Conservation (phyloP, 1,140 invertebrate species). For the Amyelois transitella region DNA sequence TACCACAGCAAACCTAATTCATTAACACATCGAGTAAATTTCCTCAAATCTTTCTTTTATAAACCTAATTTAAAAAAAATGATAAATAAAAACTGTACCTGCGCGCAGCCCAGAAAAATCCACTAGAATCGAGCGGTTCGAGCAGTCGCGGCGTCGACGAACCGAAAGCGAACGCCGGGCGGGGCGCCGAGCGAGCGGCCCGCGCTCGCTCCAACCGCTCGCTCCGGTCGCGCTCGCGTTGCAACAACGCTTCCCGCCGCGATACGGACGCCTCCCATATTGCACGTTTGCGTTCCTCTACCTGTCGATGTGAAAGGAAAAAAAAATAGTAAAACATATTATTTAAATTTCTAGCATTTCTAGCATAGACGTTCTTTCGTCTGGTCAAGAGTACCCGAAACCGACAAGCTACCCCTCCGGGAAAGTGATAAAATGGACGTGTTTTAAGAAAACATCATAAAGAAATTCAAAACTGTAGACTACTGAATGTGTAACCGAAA, state of each 20-base stretch:
- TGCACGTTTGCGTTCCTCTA: conserved; percentile 89
- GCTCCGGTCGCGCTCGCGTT: conserved; percentile 89
- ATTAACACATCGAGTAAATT: too few species aligned
- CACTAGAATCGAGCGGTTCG: conserved; percentile 85
- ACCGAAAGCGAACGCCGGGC: conserved; percentile 88
- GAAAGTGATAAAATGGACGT: too few species aligned
- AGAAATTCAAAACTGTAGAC: too few species aligned
- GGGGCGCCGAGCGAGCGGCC: conserved; percentile 86
- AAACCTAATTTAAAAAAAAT: not conserved
- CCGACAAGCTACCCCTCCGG: too few species aligned
- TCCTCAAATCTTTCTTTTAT: too few species aligned
- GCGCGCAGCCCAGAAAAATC: conserved; percentile 87
- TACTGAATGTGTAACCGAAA: too few species aligned
- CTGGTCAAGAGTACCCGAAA: too few species aligned
- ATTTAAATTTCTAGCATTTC: not conserved
- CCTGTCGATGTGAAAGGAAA: conserved; percentile 68
- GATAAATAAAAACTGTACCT: conserved; percentile 57
- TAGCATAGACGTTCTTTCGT: not conserved
- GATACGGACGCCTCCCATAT: conserved; percentile 91
- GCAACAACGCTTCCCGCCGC: conserved; percentile 87
- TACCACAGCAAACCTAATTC: too few species aligned
- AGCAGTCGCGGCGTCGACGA: conserved; percentile 91
- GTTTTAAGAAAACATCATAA: too few species aligned
- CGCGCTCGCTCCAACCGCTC: conserved; percentile 87
- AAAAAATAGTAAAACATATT: conserved; percentile 2